Evolutionary conservation across 2,888 invertebrate species (phyloP).

Genomic region (Apotomis turbidana): DNA sequence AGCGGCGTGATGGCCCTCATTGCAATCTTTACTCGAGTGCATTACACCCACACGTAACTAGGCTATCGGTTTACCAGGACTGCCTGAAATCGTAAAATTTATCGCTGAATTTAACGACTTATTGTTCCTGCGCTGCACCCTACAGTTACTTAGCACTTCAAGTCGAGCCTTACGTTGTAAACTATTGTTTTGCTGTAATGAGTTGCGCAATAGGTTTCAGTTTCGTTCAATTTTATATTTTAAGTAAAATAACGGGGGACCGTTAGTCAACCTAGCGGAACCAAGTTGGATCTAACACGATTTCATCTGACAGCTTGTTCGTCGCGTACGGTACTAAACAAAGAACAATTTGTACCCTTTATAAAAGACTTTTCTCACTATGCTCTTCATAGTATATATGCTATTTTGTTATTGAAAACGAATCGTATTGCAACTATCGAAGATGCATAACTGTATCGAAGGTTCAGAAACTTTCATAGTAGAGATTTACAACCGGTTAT

Average conservation of each 20-base stretch:
- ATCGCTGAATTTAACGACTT: slow-evolving; percentile 72
- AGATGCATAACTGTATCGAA: slow-evolving; percentile 18
- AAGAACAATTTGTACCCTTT: slow-evolving; percentile 29
- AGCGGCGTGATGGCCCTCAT: too few relatives aligned
- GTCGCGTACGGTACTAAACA: slow-evolving; percentile 34
- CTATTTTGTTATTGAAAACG: background rate
- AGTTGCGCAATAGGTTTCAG: slow-evolving; percentile 28
- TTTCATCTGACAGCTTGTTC: slow-evolving; percentile 30
- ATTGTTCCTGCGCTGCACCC: slow-evolving; percentile 67
- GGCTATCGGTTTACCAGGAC: slow-evolving; percentile 73
- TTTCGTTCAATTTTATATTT: slow-evolving; percentile 35
- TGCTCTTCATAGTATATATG: background rate
- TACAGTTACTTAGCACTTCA: slow-evolving; percentile 50
- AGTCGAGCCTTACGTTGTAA: slow-evolving; percentile 42
- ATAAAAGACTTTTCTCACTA: slow-evolving; percentile 1
- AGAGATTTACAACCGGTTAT: background rate
- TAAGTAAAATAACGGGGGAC: slow-evolving; percentile 32
- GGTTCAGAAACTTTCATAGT: background rate
- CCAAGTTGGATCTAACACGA: slow-evolving; percentile 30
- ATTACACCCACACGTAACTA: slow-evolving; percentile 55
- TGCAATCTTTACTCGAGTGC: slow-evolving; percentile 14
- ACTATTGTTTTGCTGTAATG: slow-evolving; percentile 50
- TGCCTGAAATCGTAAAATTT: slow-evolving; percentile 69
- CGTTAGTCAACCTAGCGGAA: slow-evolving; percentile 36
- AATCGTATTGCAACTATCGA: slow-evolving; percentile 5